A percentile compares a stretch with the other conserved stretches of the same genome.
Evolutionary conservation across 2,797 vertebrate genomes (phyloP).

Genomic region (Sorex maritimensis): DNA sequence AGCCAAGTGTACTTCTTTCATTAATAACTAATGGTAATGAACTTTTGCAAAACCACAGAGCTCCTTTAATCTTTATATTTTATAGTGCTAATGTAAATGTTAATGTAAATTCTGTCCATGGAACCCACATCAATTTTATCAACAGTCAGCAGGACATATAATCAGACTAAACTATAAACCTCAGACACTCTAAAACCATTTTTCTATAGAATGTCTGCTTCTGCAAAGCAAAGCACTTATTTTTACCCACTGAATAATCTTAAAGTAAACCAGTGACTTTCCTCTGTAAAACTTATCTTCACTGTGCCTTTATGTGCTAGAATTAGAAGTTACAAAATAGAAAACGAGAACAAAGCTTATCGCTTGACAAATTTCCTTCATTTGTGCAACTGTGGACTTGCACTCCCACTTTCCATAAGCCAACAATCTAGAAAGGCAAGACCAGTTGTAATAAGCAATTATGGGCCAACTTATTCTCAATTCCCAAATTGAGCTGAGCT

Average conservation of each 20-base stretch:
- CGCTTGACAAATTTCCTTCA: slow-evolving; percentile 27
- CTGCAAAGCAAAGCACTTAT: slow-evolving; percentile 61
- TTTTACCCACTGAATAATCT: slow-evolving; percentile 70
- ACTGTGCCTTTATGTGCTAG: background rate
- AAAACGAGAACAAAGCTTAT: slow-evolving; percentile 61
- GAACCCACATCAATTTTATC: slow-evolving; percentile 69
- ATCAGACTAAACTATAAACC: slow-evolving; percentile 58
- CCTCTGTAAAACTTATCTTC: slow-evolving; percentile 25
- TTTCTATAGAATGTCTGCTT: slow-evolving; percentile 29
- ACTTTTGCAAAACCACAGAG: slow-evolving; percentile 38
- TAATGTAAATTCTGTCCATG: slow-evolving; percentile 43
- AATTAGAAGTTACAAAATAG: slow-evolving; percentile 74
- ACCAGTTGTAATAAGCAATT: slow-evolving; percentile 58
- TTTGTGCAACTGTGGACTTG: background rate
- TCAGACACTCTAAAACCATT: slow-evolving; percentile 22
- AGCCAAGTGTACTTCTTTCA: background rate
- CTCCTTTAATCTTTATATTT: slow-evolving; percentile 59
- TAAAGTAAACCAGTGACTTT: slow-evolving; percentile 49
- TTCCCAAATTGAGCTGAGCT: slow-evolving; percentile 67
- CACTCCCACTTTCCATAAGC: slow-evolving; percentile 19
- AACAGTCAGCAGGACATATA: background rate
- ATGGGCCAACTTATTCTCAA: slow-evolving; percentile 59
- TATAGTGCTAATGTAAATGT: slow-evolving; percentile 22
- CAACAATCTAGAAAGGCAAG: slow-evolving; percentile 56
- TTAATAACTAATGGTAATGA: slow-evolving; percentile 7